Evolutionary conservation across 2,113 vertebrate species (phyloP), one percentile per base, ranked within the genome.

Genomic region (Corythornis cristatus): DNA sequence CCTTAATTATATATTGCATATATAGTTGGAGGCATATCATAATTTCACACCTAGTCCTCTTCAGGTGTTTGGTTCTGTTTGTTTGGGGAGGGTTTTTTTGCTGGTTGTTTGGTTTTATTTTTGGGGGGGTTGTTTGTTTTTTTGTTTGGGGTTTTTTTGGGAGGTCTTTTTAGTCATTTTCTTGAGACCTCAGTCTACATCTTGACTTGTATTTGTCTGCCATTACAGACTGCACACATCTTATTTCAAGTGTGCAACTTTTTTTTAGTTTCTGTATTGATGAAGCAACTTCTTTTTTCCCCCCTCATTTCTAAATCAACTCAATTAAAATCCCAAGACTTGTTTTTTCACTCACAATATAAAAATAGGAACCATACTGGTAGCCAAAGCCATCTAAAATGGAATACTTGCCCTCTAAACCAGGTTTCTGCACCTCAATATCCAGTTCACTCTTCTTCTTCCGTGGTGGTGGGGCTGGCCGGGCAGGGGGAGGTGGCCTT

Each of bases 401-500:
- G 40, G 23, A 74, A 94, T 29, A 97, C 98, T 97, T 98, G 98
- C 99, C 99, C 93, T 99, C 99, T 80, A 99, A 93, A 65, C 95
- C 98, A 66, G 98, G 96, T 94, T 98, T 98, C 42, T 98, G 97
- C 72, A 95, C 91, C 75, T 99, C 99, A 89, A 98, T 98, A 25
- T 98, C 98, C 31, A 96, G 78, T 62, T 98, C 98, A 2, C 96
- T 97, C 93, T 99, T 99, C 94, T 98, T 99, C 97, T 98, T 99
- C 54, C 98, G 97, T 22, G 98, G 98, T 1, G 98, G 98, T 5
- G 99, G 98, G 40, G 97, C 97, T 28, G 98, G 99, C 80, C 98
- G 98, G 23, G 98, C 96, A 9, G 99, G 99, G 3, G 99, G 99
- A 4, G 99, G 99, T 2, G 99, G 99, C 78, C 99, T 98, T 0